Evolutionary conservation across 2,888 invertebrate species (phyloP).

Genomic region (Agrochola macilenta): DNA sequence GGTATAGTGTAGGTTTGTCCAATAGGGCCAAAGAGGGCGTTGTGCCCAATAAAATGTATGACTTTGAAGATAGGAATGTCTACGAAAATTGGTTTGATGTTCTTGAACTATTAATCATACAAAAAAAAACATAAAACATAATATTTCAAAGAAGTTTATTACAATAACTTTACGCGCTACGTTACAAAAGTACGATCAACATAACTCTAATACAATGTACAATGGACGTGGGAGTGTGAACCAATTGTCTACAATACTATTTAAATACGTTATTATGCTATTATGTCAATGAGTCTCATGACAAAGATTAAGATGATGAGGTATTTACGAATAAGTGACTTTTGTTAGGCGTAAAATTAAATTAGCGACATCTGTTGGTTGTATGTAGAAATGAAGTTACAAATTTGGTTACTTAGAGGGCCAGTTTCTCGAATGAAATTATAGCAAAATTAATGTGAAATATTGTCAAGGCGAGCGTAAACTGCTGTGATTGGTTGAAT

Average conservation of each 20-base stretch:
- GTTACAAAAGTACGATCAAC: constrained; percentile 69
- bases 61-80: neutral
- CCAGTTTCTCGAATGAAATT: too few relatives aligned
- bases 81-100: too few relatives aligned
- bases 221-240: constrained; percentile 64
- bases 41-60: neutral
- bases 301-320: neutral
- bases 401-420: neutral
- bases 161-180: constrained; percentile 73
- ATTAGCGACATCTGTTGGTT: constrained; percentile 27
- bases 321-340: neutral
- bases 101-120: neutral
- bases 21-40: too few relatives aligned
- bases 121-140: constrained; percentile 37
- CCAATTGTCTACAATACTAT: constrained; percentile 41
- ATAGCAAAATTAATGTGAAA: too few relatives aligned
- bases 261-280: constrained; percentile 67
- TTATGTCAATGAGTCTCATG: constrained; percentile 35
- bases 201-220: constrained; percentile 75
- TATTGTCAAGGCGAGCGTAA: too few relatives aligned
- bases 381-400: neutral
- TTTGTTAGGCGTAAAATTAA: neutral
- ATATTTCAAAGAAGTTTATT: constrained; percentile 70
- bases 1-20: neutral
- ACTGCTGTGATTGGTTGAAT: too few relatives aligned